Evolutionary conservation across 2,113 vertebrate species (phyloP).

Genomic region (Scartelaos histophorus): DNA sequence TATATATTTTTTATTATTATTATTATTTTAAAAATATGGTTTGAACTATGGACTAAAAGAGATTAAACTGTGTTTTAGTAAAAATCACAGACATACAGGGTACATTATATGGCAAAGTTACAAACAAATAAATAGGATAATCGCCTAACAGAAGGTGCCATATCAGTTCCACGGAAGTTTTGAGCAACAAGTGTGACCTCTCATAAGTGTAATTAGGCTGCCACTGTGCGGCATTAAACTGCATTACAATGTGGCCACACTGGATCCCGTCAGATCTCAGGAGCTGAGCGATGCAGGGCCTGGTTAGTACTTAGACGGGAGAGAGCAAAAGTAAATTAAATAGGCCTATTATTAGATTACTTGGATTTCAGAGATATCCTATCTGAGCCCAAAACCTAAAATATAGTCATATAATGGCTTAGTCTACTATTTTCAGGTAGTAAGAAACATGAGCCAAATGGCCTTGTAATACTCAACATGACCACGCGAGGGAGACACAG

Average conservation of each 20-base stretch:
- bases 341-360: not conserved
- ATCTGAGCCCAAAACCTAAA: not conserved
- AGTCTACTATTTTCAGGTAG: not conserved
- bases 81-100: not conserved
- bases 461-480: conserved; percentile 3
- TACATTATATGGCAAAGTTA: not conserved
- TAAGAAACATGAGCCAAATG: not conserved
- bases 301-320: too few species aligned
- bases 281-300: too few species aligned
- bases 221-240: conserved; percentile 58
- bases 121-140: not conserved
- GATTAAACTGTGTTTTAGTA: not conserved
- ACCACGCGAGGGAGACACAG: conserved; percentile 55
- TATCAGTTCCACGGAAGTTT: not conserved
- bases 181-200: conserved; percentile 47
- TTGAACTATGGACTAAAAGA: not conserved
- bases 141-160: too few species aligned
- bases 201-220: conserved; percentile 51
- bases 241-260: conserved; percentile 22
- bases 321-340: not conserved
- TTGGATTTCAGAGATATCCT: not conserved
- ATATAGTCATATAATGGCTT: not conserved
- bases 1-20: too few species aligned
- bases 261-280: too few species aligned
- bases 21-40: not conserved